phyloP scores from a whole-genome alignment of 1,140 invertebrate genomes.

The Thaumetopoea pityocampa region DNA sequence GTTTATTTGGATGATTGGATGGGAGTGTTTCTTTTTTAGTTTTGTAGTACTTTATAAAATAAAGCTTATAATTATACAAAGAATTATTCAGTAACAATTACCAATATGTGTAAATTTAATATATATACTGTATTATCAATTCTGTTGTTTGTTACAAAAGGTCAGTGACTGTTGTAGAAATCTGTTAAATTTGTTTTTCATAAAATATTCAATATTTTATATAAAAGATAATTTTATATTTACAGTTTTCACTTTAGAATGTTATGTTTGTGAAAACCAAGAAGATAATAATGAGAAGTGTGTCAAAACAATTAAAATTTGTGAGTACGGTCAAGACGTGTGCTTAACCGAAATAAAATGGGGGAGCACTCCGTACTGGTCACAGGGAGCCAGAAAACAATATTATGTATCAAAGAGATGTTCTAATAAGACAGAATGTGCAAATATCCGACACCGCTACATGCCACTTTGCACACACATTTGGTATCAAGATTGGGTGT shows the following conservation, averaged over 20 bases:
- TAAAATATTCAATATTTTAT: not conserved
- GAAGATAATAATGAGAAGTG: constrained; percentile 96
- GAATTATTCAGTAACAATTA: too few relatives aligned
- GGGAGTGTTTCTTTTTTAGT: too few relatives aligned
- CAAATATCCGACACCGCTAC: constrained; percentile 79
- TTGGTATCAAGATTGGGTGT: constrained; percentile 98
- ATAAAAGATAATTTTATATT: constrained; percentile 14
- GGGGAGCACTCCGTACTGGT: constrained; percentile 97
- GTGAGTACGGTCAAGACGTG: constrained; percentile 89
- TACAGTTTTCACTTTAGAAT: constrained; percentile 87
- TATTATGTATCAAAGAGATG: constrained; percentile 96
- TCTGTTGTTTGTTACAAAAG: constrained; percentile 14
- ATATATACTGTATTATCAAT: constrained; percentile 10
- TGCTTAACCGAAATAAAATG: constrained; percentile 93
- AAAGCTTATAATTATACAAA: too few relatives aligned
- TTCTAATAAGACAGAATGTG: constrained; percentile 88
- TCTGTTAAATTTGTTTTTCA: too few relatives aligned
- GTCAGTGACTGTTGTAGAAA: too few relatives aligned
- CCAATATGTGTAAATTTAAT: constrained; percentile 21
- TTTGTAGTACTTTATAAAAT: too few relatives aligned
- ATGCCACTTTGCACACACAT: constrained; percentile 93
- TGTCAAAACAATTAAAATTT: constrained; percentile 92
- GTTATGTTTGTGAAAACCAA: constrained; percentile 95
- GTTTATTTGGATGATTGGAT: too few relatives aligned
- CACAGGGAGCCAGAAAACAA: constrained; percentile 93